Base-by-base conservation (phyloP, 2,888 invertebrate genomes). In the Ormyrus labotus region DNA sequence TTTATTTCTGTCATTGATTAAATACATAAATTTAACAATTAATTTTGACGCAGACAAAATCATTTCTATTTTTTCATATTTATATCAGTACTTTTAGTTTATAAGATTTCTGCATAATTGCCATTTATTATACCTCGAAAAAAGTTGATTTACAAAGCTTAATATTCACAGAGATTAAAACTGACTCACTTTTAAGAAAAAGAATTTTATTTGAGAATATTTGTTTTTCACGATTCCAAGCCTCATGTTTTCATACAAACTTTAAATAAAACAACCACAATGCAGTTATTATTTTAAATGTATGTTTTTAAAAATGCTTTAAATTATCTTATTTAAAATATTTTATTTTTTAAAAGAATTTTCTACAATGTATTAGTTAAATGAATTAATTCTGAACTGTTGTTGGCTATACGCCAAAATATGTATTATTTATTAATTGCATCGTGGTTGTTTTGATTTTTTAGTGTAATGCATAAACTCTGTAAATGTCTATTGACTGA, bases 401-500 rank as follows among this genome's bases (percentile, higher is more conserved):
- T 78, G 78, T 78, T 81, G 68, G 58, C 68, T 53, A 58, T 73
- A 81, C 80, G 72, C 77, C 69, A 34, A 74, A 50, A 53, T 65
- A 74, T 64, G 81, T 53, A 34, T 50, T 55, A n/a, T 10, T 34
- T 34, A 71, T n/a, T 51, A 65, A 58, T 69, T 73, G 69, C 58
- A 69, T 73, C 68, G 10, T 64, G 68, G 51, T 11, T 81, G 65
- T 60, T 77, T 73, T 73, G 34, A 50, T 34, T 63, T 19, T 60
- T 51, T 71, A 71, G 10, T 75, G 61, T 75, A 78, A 74, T 70
- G 74, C 58, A 53, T 68, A 77, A 74, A 34, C 57, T 78, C 70
- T 78, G 75, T 81, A 78, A 78, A 81, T 78, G 81, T 74, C 77
- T 77, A 78, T 75, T 34, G 81, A 81, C 81, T 78, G 81, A 81